A percentile compares a stretch with the other conserved stretches of the same genome.
Evolutionary conservation across 2,888 invertebrate genomes (phyloP).

Genomic region (Nomada flava): DNA sequence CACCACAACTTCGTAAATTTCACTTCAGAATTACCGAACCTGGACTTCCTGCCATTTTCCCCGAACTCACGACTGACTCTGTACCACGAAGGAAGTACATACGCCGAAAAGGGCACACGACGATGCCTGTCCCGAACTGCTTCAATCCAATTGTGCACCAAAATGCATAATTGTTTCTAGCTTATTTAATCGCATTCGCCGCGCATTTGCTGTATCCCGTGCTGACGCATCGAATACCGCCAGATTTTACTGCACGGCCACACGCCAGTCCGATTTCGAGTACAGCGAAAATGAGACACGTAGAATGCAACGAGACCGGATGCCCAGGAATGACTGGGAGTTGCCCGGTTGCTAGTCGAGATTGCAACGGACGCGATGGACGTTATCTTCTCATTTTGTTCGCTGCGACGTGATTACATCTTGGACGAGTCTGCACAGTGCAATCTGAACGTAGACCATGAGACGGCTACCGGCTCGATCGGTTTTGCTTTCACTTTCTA

Average conservation of each 20-base stretch:
- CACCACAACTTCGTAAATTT: too few species aligned
- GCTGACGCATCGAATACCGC: slow-evolving; percentile 3
- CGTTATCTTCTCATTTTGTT: slow-evolving; percentile 40
- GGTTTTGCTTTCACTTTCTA: slow-evolving; percentile 14
- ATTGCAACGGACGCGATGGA: slow-evolving; percentile 13
- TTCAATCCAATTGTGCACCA: not conserved
- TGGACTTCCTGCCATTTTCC: too few species aligned
- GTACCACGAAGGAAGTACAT: too few species aligned
- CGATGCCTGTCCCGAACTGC: too few species aligned
- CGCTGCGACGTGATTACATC: slow-evolving; percentile 41
- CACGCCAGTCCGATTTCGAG: not conserved
- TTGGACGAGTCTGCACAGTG: not conserved
- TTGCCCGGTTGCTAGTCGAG: slow-evolving; percentile 10
- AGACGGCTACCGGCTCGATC: slow-evolving; percentile 22
- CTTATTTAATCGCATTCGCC: slow-evolving; percentile 26
- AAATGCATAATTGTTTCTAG: slow-evolving; percentile 8
- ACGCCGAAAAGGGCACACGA: too few species aligned
- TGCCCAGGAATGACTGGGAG: not conserved
- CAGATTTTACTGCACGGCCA: slow-evolving; percentile 19
- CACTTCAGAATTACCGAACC: too few species aligned
- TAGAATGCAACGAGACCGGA: slow-evolving; percentile 29
- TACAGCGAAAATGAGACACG: slow-evolving; percentile 21
- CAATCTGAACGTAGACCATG: not conserved
- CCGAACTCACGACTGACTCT: too few species aligned
- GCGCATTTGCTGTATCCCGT: not conserved